These are phyloP conservation scores for Poecilus cupreus DNA, from an alignment of 2,888 invertebrate species.

Conservation along the genomic window DNA sequence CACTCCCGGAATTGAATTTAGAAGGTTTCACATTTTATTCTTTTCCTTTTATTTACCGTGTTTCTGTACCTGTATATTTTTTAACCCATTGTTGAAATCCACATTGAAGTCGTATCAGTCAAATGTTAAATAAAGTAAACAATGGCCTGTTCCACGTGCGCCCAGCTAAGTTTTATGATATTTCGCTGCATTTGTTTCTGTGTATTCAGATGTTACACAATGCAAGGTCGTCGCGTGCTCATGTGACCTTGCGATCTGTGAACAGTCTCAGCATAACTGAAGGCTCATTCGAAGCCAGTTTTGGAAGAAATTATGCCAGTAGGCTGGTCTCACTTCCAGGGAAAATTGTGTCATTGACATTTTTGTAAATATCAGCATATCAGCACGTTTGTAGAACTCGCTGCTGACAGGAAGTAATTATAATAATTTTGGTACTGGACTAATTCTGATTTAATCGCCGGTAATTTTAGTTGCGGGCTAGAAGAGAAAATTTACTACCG, in stretches of 20 bases:
- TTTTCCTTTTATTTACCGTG: not conserved
- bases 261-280: slow-evolving; percentile 1
- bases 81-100: too few species aligned
- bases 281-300: slow-evolving; percentile 33
- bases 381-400: not conserved
- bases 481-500: not conserved
- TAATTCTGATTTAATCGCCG: not conserved
- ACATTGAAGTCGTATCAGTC: too few species aligned
- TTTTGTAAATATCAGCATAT: not conserved
- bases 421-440: not conserved
- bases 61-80: too few species aligned
- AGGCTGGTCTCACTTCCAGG: slow-evolving; percentile 23
- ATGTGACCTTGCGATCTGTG: slow-evolving; percentile 27
- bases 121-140: too few species aligned
- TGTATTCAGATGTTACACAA: slow-evolving; percentile 22
- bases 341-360: slow-evolving; percentile 16
- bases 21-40: too few species aligned
- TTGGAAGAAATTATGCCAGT: slow-evolving; percentile 44
- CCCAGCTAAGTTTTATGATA: not conserved
- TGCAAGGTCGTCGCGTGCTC: slow-evolving; percentile 33
- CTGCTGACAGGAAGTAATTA: slow-evolving; percentile 22
- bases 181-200: not conserved
- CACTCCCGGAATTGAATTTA: too few species aligned
- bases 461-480: not conserved
- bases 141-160: too few species aligned